Conservation (phyloP, 2,113 vertebrate species). For the Tachysurus fulvidraco region DNA sequence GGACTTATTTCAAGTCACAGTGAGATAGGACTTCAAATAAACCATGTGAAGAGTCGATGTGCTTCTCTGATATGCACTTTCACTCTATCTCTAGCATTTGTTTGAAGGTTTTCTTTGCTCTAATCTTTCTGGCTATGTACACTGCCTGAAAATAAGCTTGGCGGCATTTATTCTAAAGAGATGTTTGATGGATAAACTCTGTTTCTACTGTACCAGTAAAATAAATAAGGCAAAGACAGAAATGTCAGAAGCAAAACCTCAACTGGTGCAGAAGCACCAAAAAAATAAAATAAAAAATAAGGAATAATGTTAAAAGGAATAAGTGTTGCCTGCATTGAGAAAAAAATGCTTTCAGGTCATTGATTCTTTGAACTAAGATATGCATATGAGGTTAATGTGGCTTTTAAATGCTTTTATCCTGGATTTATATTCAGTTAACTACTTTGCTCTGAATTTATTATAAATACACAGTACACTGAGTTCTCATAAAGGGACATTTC, state of each 20-base stretch:
- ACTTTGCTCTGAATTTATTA: constrained; percentile 4
- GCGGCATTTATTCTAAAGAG: constrained; percentile 51
- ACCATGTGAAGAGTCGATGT: constrained; percentile 47
- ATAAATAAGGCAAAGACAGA: constrained; percentile 47
- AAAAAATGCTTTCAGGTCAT: constrained; percentile 4
- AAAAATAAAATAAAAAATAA: neutral
- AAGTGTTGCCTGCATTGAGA: constrained; percentile 21
- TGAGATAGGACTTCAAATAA: constrained; percentile 55
- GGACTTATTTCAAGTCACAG: constrained; percentile 55
- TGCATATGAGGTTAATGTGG: neutral
- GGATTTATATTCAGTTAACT: neutral
- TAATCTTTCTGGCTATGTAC: constrained; percentile 43
- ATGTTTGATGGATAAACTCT: constrained; percentile 50
- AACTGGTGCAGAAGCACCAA: neutral
- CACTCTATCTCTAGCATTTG: constrained; percentile 39
- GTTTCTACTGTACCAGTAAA: constrained; percentile 58
- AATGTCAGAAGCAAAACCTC: constrained; percentile 20
- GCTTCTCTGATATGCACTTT: constrained; percentile 39
- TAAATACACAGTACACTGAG: constrained; percentile 4
- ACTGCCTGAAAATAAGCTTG: constrained; percentile 52
- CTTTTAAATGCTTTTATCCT: constrained; percentile 20
- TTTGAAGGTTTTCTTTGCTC: constrained; percentile 42
- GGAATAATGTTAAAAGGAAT: constrained; percentile 6
- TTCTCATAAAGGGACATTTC: neutral
- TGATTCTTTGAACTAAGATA: neutral